Base-by-base conservation (phyloP, 92 coral and sea anemone genomes). In the Micromussa lordhowensis region DNA sequence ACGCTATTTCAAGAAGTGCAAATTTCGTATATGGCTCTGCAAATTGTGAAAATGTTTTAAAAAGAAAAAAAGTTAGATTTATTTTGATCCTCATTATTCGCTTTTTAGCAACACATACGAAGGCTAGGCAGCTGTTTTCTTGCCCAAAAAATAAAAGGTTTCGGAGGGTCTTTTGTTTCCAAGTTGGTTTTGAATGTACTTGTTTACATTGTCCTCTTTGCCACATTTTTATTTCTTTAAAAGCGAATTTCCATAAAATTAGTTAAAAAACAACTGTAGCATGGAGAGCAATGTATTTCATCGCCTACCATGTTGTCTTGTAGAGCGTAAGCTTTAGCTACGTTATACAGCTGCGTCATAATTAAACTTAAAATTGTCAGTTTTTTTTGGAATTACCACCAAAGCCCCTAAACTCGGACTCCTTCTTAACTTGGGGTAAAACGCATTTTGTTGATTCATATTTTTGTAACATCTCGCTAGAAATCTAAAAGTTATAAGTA, bases 61-160 rank as follows among this genome's bases (percentile, higher is more conserved):
- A 12, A 66, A 66, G 1, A 66, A 10, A 66, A 66, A 26, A 10
- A 26, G 11, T 63, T 63, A 26, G n/a, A 73, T 36, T 16, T 18
- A 10, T 73, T 73, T 73, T 15, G 28, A 15, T 13, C 10, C n/a
- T 19, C 49, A 34, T 73, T 10, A 73, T 28, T 19, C 48, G 18
- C 16, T 34, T 38, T 73, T 73, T 36, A 73, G 49, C 49, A 35
- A 36, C 32, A 31, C 71, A 26, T 9, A 10, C 28, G 11, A 9
- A 49, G 77, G 51, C 77, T 1, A 49, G 77, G 51, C 77, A 82
- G 77, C 74, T 68, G 78, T 48, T 49, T 69, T 77, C 30, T 75
- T 11, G n/a, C 14, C 22, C 18, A 49, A 51, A 24, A 30, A 7
- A 64, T 7, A 26, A 82, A 28, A 68, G 77, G 26, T 68, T 16